Percentiles rank a stretch among this genome's conserved stretches.
Evolutionary conservation across 2,888 invertebrate genomes (phyloP).

Genomic region (Nomada goodeniana): DNA sequence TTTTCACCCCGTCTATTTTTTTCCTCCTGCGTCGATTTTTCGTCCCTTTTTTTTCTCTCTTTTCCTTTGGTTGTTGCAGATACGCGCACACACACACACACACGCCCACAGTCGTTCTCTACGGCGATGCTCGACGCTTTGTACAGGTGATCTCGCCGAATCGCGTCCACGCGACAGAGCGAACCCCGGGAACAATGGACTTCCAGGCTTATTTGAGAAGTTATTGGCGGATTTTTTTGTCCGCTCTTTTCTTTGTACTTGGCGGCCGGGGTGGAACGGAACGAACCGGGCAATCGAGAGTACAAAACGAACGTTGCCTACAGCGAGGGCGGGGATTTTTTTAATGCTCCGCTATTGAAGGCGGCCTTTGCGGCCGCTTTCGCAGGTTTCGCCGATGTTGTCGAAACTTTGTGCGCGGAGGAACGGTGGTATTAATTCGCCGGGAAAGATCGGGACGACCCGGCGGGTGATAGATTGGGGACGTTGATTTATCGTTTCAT

Average conservation of each 20-base stretch:
- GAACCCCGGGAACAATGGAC: conserved; percentile 48
- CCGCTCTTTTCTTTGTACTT: neutral
- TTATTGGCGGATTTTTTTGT: conserved; percentile 40
- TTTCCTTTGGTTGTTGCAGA: conserved; percentile 13
- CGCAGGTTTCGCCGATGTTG: neutral
- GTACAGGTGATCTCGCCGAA: conserved; percentile 38
- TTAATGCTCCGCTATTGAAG: conserved; percentile 19
- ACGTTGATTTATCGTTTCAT: neutral
- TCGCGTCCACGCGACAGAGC: conserved; percentile 47
- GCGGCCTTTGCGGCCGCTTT: neutral
- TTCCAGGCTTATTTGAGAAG: conserved; percentile 45
- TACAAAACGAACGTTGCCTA: conserved; percentile 1
- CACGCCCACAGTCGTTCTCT: neutral
- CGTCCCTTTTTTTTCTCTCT: neutral
- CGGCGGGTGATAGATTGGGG: neutral
- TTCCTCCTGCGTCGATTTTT: neutral
- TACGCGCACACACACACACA: neutral
- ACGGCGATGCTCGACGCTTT: conserved; percentile 39
- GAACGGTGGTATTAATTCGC: neutral
- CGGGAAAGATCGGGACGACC: neutral
- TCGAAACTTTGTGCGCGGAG: neutral
- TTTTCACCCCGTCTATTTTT: neutral
- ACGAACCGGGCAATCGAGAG: neutral
- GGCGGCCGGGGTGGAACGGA: neutral
- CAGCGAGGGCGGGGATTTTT: conserved; percentile 1